phyloP scores from a whole-genome alignment of 30 jellyfish, hydroid and myxozoan species.

The Aurelia aurita complex sp. Pacific region DNA sequence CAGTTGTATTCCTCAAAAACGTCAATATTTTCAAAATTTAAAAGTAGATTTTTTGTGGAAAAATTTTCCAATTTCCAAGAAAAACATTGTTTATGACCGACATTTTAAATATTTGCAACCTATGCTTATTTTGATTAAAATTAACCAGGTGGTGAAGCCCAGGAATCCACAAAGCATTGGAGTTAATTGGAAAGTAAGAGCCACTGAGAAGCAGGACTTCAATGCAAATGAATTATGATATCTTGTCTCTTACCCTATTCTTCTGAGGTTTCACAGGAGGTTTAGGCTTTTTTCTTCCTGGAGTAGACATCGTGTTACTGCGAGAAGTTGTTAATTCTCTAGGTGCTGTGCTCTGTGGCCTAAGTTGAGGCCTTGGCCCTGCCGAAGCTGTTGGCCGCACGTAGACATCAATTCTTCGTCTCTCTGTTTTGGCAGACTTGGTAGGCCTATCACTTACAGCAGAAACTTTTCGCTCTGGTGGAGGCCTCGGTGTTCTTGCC shows the following conservation, averaged over 20 bases:
- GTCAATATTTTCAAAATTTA: no score
- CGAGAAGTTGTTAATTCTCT: constrained; percentile 24
- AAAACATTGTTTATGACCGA: no score
- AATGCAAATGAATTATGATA: not conserved
- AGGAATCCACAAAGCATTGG: no score
- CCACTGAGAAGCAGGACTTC: not conserved
- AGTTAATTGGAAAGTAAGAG: no score
- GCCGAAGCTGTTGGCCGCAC: constrained; percentile 63
- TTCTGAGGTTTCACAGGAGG: constrained; percentile 11
- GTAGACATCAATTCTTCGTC: constrained; percentile 57
- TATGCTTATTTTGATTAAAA: no score
- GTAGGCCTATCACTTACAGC: constrained; percentile 21
- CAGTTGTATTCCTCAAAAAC: no score
- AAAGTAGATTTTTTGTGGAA: no score
- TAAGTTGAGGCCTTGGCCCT: constrained; percentile 10
- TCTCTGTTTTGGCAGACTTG: constrained; percentile 64
- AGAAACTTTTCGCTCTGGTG: constrained; percentile 10
- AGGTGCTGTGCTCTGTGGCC: constrained; percentile 47
- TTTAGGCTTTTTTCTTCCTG: constrained; percentile 18
- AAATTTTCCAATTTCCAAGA: no score
- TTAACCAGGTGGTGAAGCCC: no score
- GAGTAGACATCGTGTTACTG: constrained; percentile 40
- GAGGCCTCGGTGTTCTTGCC: constrained; percentile 3
- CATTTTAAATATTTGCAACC: no score
- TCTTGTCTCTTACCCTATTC: constrained; percentile 13